Percentiles rank a stretch among this genome's conserved stretches.
Evolutionary conservation across 2,113 vertebrate genomes (phyloP).

Genomic region (Microtus ochrogaster): DNA sequence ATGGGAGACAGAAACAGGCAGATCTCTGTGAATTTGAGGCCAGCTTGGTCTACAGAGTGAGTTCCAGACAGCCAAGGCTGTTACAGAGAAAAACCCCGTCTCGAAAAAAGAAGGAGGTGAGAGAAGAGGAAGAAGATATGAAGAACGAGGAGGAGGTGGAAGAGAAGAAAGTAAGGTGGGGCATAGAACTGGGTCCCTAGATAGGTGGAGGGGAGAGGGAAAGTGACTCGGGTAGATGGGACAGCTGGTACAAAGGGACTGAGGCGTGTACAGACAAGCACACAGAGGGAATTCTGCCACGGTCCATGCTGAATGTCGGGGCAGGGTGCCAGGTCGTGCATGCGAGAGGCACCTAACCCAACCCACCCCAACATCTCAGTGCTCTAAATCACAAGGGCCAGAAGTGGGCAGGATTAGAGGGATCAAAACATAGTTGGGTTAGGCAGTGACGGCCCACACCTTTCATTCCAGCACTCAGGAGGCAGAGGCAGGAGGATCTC

Average conservation of each 20-base stretch:
- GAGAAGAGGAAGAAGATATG: too few species aligned
- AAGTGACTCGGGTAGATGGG: background rate
- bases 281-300: too few species aligned
- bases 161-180: background rate
- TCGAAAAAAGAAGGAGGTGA: background rate
- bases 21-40: background rate
- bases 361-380: background rate
- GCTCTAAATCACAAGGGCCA: background rate
- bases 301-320: background rate
- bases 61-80: background rate
- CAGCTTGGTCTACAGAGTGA: background rate
- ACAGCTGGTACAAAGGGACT: background rate
- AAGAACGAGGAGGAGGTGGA: too few species aligned
- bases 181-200: background rate
- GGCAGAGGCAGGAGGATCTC: too few species aligned
- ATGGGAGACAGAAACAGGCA: background rate
- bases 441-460: too few species aligned
- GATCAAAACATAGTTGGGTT: background rate
- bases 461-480: too few species aligned
- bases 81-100: background rate
- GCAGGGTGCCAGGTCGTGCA: background rate
- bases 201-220: background rate
- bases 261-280: fast-evolving
- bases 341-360: fast-evolving
- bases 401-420: background rate